Evolutionary conservation across 2,113 vertebrate genomes (phyloP).

Genomic region (Toxotes chatareus): DNA sequence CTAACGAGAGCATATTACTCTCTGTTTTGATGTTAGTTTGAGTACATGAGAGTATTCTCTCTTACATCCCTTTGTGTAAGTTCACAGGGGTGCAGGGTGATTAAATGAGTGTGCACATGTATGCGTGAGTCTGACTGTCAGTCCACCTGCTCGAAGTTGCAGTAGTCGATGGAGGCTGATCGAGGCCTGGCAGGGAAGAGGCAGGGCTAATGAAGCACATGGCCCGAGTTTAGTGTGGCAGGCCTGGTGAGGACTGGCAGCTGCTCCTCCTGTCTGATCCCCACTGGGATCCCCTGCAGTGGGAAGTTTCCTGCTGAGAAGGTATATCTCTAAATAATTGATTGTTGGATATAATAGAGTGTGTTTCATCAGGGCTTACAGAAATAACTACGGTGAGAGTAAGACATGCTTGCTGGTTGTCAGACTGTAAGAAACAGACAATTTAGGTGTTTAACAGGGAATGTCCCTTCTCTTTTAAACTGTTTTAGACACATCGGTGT

Average conservation of each 20-base stretch:
- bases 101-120: not conserved
- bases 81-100: not conserved
- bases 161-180: conserved; percentile 40
- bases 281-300: conserved; percentile 72
- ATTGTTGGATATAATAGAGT: conserved; percentile 65
- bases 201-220: conserved; percentile 67
- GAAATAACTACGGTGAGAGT: conserved; percentile 29
- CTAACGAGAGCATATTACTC: not conserved
- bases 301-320: conserved; percentile 80
- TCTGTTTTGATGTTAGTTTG: not conserved
- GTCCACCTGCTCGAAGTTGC: conserved; percentile 19
- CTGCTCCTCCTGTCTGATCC: conserved; percentile 82
- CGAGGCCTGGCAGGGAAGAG: conserved; percentile 54
- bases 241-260: conserved; percentile 73
- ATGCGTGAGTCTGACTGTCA: not conserved
- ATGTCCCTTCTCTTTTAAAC: not conserved
- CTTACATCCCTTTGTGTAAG: not conserved
- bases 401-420: not conserved
- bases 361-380: conserved; percentile 64
- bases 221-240: conserved; percentile 46
- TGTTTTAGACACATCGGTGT: not conserved
- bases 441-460: not conserved
- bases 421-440: not conserved
- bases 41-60: not conserved
- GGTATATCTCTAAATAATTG: conserved; percentile 80